Conservation (phyloP, 2,888 invertebrate genomes). For the Limenitis camilla region DNA sequence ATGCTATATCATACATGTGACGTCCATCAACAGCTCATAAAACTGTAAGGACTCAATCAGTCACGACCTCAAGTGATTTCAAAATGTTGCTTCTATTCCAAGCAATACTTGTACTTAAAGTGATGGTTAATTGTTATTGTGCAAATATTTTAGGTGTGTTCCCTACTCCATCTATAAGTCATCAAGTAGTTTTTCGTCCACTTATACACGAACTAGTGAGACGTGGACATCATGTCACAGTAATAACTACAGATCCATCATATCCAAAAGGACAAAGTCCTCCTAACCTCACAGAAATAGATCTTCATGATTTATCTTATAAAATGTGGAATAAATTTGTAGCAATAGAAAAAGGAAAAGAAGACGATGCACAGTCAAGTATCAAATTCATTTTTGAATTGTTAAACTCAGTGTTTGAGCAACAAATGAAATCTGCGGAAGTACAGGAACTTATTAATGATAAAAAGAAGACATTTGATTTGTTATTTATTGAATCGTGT, state of each 20-base stretch:
- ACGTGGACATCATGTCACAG: constrained; percentile 33
- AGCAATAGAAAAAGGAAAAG: not conserved
- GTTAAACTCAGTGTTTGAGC: constrained; percentile 1
- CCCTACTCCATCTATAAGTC: constrained; percentile 2
- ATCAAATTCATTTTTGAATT: too few relatives aligned
- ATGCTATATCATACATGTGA: not conserved
- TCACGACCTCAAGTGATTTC: too few relatives aligned
- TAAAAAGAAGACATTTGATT: constrained; percentile 32
- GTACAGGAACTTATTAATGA: constrained; percentile 23
- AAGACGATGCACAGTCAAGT: not conserved
- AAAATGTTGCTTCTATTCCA: too few relatives aligned
- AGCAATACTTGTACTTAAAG: too few relatives aligned
- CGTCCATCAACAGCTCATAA: not conserved
- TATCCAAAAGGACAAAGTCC: constrained; percentile 29
- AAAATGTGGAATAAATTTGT: constrained; percentile 1
- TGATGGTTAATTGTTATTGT: too few relatives aligned
- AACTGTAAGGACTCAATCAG: not conserved
- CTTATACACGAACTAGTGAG: constrained; percentile 27
- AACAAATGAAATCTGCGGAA: constrained; percentile 21
- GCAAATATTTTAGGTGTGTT: constrained; percentile 30
- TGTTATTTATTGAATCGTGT: constrained; percentile 38
- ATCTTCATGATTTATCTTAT: constrained; percentile 37
- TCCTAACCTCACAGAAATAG: constrained; percentile 37
- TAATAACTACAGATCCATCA: constrained; percentile 34
- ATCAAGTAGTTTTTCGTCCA: not conserved